Conservation (phyloP, 2,888 invertebrate genomes). For the Ormyrus thymus region DNA sequence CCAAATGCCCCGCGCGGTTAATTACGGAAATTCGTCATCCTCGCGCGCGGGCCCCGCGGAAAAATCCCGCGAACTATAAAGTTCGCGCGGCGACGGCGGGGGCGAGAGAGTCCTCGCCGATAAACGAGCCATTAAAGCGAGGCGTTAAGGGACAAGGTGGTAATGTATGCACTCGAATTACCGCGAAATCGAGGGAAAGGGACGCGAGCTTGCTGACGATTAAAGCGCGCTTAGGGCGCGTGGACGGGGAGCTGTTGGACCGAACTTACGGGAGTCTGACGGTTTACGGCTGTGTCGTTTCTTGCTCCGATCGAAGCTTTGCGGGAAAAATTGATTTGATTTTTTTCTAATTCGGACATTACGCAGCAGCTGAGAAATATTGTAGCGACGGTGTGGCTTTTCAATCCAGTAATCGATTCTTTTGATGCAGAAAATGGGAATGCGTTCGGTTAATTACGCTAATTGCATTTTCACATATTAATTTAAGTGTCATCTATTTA, state of each 20-base stretch:
- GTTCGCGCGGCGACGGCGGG: constrained; percentile 9
- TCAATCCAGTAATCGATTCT: too few species aligned
- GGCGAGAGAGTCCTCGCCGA: constrained; percentile 6
- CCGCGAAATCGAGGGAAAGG: constrained; percentile 43
- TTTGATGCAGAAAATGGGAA: too few species aligned
- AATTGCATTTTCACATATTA: too few species aligned
- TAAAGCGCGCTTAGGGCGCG: constrained; percentile 33
- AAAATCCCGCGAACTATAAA: constrained; percentile 41
- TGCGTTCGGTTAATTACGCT: too few species aligned
- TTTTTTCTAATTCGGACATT: too few species aligned
- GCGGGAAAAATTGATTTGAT: too few species aligned
- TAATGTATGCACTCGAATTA: constrained; percentile 55
- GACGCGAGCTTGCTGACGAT: not conserved
- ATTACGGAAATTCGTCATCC: constrained; percentile 40
- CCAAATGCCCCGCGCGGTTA: constrained; percentile 4
- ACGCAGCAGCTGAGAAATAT: too few species aligned
- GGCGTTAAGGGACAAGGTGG: constrained; percentile 17
- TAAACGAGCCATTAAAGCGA: constrained; percentile 55
- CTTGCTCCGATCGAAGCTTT: too few species aligned
- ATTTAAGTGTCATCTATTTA: too few species aligned
- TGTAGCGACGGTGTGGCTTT: too few species aligned
- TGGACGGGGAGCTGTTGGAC: not conserved
- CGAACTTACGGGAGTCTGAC: not conserved
- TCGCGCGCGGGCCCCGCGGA: too few species aligned
- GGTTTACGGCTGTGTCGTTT: too few species aligned